Percentiles rank a stretch among this genome's conserved stretches.
These are phyloP conservation scores for Lophotriccus pileatus DNA, from an alignment of 2,797 vertebrate species.

Conservation along the genomic window DNA sequence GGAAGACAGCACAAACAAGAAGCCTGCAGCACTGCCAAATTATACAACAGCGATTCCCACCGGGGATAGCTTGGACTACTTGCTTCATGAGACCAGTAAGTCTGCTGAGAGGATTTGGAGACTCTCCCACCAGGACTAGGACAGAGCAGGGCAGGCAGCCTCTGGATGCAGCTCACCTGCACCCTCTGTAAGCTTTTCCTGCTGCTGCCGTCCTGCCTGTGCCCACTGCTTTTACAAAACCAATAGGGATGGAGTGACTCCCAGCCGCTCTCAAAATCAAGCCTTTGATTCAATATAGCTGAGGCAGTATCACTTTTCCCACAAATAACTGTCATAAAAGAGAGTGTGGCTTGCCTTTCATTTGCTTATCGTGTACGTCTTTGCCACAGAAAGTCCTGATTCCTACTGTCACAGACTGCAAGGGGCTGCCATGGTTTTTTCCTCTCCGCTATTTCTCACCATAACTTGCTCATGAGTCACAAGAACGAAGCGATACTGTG, in stretches of 20 bases:
- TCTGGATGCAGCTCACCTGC: background rate
- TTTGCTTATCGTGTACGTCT: background rate
- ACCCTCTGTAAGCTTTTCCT: fast-evolving
- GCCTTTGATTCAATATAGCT: background rate
- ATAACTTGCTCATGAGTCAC: background rate
- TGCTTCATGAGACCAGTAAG: background rate
- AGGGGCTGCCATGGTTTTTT: background rate
- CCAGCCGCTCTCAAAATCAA: background rate
- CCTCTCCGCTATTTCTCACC: background rate
- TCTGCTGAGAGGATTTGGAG: background rate
- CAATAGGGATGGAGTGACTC: background rate
- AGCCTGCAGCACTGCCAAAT: background rate
- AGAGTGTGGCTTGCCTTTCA: background rate
- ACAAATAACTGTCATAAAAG: background rate
- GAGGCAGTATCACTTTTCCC: background rate
- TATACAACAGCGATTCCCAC: background rate
- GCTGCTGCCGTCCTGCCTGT: fast-evolving
- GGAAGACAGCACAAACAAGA: background rate
- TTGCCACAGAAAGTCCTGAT: background rate
- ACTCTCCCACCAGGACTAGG: background rate
- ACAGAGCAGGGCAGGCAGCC: background rate
- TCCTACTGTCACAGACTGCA: background rate
- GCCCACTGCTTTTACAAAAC: background rate
- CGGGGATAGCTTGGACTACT: background rate
- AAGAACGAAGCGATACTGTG: background rate